Percentiles rank a stretch among this genome's conserved stretches.
phyloP scores from a whole-genome alignment of 2,797 vertebrate genomes.

The Sebastes vulpes region DNA sequence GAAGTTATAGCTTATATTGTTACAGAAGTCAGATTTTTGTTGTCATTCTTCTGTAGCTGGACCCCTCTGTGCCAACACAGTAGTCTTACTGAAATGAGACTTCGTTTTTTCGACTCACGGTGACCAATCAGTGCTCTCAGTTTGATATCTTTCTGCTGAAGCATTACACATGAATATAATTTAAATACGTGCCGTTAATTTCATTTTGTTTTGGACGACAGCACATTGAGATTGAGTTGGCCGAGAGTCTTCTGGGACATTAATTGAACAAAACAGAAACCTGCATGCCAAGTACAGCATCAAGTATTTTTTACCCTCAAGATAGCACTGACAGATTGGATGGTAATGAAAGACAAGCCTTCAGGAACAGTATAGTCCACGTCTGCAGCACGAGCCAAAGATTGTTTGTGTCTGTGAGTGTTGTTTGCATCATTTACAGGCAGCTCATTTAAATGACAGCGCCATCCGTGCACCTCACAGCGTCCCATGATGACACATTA shows the following conservation, averaged over 20 bases:
- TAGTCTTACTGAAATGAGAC: neutral
- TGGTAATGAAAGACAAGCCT: neutral
- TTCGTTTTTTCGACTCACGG: neutral
- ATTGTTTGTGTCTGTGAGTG: neutral
- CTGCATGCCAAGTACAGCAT: neutral
- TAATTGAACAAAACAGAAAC: conserved; percentile 12
- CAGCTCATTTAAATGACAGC: neutral
- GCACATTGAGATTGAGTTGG: neutral
- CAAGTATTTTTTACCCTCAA: neutral
- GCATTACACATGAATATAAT: neutral
- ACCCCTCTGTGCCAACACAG: neutral
- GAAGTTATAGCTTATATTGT: neutral
- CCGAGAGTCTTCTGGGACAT: neutral
- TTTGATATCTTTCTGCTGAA: neutral
- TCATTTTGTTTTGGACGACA: conserved; percentile 1
- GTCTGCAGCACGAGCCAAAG: neutral
- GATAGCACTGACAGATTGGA: neutral
- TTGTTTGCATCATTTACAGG: neutral
- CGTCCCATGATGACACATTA: neutral
- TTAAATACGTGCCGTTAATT: conserved; percentile 1
- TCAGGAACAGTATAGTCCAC: neutral
- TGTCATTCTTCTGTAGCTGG: neutral
- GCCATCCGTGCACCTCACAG: neutral
- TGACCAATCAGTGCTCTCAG: neutral
- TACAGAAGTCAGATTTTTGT: neutral